A percentile compares a stretch with the other conserved stretches of the same genome.
Conservation (phyloP, 2,797 vertebrate species). For the Mus caroli region DNA sequence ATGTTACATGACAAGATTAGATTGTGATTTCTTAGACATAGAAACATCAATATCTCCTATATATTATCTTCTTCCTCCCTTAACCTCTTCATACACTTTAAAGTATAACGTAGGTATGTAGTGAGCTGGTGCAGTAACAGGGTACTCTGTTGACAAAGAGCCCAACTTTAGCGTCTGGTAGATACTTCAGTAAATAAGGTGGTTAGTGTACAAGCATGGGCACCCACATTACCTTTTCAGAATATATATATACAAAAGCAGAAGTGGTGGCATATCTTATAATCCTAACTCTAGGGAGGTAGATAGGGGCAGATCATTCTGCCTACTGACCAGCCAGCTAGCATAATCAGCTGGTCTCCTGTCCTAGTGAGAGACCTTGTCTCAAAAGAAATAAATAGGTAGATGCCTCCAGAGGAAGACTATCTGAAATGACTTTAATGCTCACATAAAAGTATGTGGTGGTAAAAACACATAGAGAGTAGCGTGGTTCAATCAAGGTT, state of each 20-base stretch:
- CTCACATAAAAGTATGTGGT: neutral
- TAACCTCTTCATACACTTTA: neutral
- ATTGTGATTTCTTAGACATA: neutral
- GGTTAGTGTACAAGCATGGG: neutral
- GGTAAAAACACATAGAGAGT: neutral
- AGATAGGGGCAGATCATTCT: neutral
- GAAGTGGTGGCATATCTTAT: neutral
- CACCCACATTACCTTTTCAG: neutral
- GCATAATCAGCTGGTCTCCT: no score
- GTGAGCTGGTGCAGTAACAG: neutral
- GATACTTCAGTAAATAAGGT: neutral
- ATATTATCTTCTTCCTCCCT: neutral
- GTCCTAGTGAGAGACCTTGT: neutral
- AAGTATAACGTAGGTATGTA: no score
- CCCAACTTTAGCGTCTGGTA: neutral
- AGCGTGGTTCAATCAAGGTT: neutral
- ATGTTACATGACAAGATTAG: neutral
- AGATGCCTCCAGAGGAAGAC: neutral
- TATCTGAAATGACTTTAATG: neutral
- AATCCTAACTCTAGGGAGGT: neutral
- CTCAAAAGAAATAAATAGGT: neutral
- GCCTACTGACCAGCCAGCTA: neutral
- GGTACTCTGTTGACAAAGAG: no score
- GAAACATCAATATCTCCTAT: accelerated
- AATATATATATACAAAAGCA: no score